phyloP scores from a whole-genome alignment of 2,113 vertebrate genomes.

The Scalopus aquaticus region DNA sequence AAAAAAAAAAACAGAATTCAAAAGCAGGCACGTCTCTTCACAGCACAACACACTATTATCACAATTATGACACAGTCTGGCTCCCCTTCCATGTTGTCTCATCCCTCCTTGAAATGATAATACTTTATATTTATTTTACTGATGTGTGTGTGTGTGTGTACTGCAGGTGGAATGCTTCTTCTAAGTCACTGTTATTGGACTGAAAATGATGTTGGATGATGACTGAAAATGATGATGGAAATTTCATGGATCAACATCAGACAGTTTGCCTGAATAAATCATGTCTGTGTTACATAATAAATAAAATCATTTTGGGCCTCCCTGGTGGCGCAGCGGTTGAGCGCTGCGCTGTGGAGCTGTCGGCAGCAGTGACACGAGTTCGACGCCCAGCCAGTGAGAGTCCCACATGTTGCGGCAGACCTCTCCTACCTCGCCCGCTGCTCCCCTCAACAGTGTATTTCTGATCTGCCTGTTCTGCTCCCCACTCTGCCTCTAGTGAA shows the following conservation, averaged over 20 bases:
- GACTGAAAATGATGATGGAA: not conserved
- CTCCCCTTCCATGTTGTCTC: too few species aligned
- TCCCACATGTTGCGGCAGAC: too few species aligned
- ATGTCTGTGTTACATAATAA: not conserved
- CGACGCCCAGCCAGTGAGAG: too few species aligned
- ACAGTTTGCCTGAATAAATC: not conserved
- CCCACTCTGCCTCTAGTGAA: too few species aligned
- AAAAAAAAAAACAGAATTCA: not conserved
- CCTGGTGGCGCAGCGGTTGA: too few species aligned
- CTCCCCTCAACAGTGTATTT: too few species aligned
- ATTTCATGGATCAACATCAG: not conserved
- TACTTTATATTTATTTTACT: not conserved
- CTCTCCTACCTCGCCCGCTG: too few species aligned
- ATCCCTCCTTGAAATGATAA: not conserved
- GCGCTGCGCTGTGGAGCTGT: too few species aligned
- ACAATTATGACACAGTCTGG: not conserved
- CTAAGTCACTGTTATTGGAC: not conserved
- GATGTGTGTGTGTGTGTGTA: not conserved
- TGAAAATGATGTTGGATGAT: not conserved
- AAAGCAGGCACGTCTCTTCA: not conserved
- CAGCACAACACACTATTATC: not conserved
- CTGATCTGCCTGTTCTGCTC: too few species aligned
- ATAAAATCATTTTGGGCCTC: not conserved
- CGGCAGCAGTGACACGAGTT: too few species aligned
- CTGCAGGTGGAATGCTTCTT: not conserved